Percentiles rank a stretch among this genome's conserved stretches.
These are phyloP conservation scores for Triplophysa dalaica DNA, from an alignment of 2,113 vertebrate genomes.

Conservation along the genomic window DNA sequence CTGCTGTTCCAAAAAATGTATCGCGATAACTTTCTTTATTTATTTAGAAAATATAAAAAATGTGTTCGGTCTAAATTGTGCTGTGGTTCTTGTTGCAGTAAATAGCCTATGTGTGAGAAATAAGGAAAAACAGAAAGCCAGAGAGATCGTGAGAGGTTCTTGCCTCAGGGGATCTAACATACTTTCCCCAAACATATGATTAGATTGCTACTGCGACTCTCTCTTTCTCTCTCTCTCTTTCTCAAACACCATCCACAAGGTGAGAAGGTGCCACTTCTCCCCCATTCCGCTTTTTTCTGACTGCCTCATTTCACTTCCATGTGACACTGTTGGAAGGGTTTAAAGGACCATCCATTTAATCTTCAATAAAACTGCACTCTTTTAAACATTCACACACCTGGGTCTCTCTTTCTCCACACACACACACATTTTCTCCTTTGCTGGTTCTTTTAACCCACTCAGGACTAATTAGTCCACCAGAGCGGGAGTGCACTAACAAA, in stretches of 20 bases:
- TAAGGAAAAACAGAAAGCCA: conserved; percentile 60
- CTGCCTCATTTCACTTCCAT: not conserved
- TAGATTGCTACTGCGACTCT: conserved; percentile 10
- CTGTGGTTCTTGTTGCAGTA: conserved; percentile 33
- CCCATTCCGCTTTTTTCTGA: not conserved
- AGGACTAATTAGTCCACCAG: conserved; percentile 41
- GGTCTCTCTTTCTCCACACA: not conserved
- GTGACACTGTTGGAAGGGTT: not conserved
- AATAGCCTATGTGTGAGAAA: conserved; percentile 58
- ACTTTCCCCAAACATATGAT: conserved; percentile 46
- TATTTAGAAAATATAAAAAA: not conserved
- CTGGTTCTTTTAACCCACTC: conserved; percentile 23
- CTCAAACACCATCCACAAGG: not conserved
- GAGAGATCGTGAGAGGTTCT: conserved; percentile 24
- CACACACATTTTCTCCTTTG: conserved; percentile 17
- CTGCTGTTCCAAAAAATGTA: no score
- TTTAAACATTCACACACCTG: conserved; percentile 24
- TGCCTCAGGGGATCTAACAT: conserved; percentile 49
- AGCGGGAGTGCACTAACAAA: conserved; percentile 38
- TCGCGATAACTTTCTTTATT: no score
- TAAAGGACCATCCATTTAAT: no score
- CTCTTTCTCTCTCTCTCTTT: not conserved
- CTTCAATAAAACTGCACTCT: no score
- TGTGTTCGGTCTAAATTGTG: not conserved
- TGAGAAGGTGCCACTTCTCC: not conserved